These are phyloP conservation scores for Margarornis squamiger DNA, from an alignment of 2,797 vertebrate species.

Conservation along the genomic window DNA sequence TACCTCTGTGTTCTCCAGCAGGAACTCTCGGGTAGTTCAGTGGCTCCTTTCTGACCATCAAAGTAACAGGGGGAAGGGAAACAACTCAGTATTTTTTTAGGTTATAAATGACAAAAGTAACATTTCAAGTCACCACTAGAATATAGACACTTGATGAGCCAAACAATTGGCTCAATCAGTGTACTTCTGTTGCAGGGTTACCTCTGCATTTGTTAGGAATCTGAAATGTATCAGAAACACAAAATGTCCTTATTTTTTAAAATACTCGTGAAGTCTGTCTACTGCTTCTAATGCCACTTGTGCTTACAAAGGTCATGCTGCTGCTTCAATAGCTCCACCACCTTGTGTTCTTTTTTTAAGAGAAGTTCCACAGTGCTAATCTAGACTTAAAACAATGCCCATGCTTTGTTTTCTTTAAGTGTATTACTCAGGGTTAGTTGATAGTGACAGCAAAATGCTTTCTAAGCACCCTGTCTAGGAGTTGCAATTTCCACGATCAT, in stretches of 20 bases:
- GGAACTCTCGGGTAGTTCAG: constrained; percentile 16
- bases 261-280: background rate
- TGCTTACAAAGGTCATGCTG: constrained; percentile 25
- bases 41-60: constrained; percentile 40
- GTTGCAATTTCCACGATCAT: constrained; percentile 83
- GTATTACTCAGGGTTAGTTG: constrained; percentile 67
- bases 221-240: background rate
- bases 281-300: background rate
- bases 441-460: constrained; percentile 74
- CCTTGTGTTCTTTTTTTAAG: background rate
- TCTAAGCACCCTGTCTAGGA: constrained; percentile 74
- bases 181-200: background rate
- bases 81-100: constrained; percentile 12
- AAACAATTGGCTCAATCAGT: background rate
- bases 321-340: constrained; percentile 20
- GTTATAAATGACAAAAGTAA: constrained; percentile 11
- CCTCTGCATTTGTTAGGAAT: background rate
- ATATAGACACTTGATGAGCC: background rate
- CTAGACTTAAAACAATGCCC: constrained; percentile 48
- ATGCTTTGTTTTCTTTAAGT: constrained; percentile 63
- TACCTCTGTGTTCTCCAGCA: background rate
- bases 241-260: background rate
- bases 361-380: constrained; percentile 16
- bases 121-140: background rate
- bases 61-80: constrained; percentile 20